Conservation (phyloP, 64 coral and sea anemone genomes). For the Anthopleura sola region DNA sequence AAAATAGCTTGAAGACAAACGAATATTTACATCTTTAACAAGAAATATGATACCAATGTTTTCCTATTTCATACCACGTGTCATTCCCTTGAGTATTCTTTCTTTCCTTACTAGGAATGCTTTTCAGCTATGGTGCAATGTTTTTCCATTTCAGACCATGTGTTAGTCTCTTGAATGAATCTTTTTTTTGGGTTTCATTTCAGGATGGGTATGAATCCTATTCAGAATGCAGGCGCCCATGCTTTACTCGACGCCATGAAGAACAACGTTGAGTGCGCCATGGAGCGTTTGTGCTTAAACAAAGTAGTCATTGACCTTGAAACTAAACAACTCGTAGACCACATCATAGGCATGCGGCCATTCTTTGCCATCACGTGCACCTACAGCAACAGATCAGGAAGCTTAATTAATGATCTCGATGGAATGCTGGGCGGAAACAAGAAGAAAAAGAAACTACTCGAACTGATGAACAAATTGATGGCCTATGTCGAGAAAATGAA, state of each 20-base stretch:
- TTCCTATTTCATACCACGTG: too few relatives aligned
- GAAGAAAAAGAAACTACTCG: constrained; percentile 50
- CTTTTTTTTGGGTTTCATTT: not conserved
- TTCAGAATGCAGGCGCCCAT: constrained; percentile 62
- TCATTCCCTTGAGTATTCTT: too few relatives aligned
- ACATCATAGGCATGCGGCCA: constrained; percentile 48
- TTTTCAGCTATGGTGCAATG: too few relatives aligned
- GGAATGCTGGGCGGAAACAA: constrained; percentile 3
- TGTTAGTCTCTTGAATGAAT: too few relatives aligned
- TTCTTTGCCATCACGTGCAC: constrained; percentile 60
- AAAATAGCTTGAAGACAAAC: too few relatives aligned
- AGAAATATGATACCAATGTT: too few relatives aligned
- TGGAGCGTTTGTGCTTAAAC: constrained; percentile 70
- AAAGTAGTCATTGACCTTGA: constrained; percentile 70
- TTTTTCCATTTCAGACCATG: too few relatives aligned
- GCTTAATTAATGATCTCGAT: constrained; percentile 22
- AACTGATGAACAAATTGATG: constrained; percentile 58
- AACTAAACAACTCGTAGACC: constrained; percentile 55
- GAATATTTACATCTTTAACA: too few relatives aligned
- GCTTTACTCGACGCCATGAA: constrained; percentile 62
- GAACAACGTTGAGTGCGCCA: constrained; percentile 50
- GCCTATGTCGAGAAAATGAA: constrained; percentile 75
- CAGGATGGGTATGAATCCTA: constrained; percentile 76
- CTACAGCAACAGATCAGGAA: constrained; percentile 39
- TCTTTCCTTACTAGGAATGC: too few relatives aligned